These are phyloP conservation scores for Tragelaphus buxtoni DNA, from an alignment of 2,113 vertebrate genomes.

Conservation along the genomic window DNA sequence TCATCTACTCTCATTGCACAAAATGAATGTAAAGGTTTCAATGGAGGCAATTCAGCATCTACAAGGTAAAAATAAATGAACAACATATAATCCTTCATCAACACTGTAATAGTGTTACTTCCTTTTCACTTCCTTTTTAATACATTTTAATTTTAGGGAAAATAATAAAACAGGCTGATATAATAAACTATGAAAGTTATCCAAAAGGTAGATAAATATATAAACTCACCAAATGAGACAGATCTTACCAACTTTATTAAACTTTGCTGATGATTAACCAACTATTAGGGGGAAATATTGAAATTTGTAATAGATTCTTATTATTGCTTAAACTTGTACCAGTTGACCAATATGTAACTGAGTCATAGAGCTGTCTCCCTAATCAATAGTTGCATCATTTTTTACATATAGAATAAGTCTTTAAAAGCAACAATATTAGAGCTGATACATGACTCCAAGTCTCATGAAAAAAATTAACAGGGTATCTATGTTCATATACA, in stretches of 20 bases:
- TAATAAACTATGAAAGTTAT: neutral
- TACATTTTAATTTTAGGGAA: neutral
- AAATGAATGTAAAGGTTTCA: slow-evolving; percentile 80
- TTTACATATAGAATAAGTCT: neutral
- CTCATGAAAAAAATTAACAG: neutral
- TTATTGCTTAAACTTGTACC: neutral
- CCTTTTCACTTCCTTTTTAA: neutral
- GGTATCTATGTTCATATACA: neutral
- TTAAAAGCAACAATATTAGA: neutral
- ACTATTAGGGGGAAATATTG: neutral
- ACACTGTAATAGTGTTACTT: neutral
- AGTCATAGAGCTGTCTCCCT: neutral
- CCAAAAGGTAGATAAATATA: neutral
- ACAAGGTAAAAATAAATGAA: slow-evolving; percentile 24
- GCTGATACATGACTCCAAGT: neutral
- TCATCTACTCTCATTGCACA: slow-evolving; percentile 87
- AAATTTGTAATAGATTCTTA: neutral
- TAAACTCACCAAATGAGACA: neutral
- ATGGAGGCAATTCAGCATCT: slow-evolving; percentile 57
- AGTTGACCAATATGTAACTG: neutral
- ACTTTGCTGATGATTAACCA: neutral
- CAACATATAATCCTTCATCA: neutral
- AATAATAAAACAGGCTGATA: neutral
- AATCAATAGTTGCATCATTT: neutral
- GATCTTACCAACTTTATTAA: neutral